Evolutionary conservation across 2,797 vertebrate species (phyloP).

Genomic region (Fratercula arctica): DNA sequence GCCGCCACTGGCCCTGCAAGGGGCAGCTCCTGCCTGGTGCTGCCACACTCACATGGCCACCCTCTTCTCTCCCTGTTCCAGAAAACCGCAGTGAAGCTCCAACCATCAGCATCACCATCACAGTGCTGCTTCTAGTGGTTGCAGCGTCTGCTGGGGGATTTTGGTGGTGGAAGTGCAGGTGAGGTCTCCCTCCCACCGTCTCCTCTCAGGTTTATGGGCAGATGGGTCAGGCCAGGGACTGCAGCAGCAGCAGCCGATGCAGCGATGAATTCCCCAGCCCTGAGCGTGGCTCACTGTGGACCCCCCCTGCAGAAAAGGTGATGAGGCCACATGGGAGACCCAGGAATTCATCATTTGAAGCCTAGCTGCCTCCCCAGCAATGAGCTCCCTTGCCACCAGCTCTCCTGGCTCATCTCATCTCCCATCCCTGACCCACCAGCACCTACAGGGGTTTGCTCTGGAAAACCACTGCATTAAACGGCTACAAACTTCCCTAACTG

Average conservation of each 20-base stretch:
- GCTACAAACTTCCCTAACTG: not conserved
- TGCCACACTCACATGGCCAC: not conserved
- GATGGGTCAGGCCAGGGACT: accelerated
- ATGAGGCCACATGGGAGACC: not conserved
- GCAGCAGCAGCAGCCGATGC: not conserved
- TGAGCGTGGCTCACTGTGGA: accelerated
- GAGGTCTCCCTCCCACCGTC: not conserved
- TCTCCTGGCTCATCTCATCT: not conserved
- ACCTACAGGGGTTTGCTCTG: accelerated
- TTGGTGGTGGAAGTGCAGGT: conserved; percentile 24
- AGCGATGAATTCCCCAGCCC: not conserved
- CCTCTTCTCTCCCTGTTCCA: not conserved
- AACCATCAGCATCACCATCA: accelerated
- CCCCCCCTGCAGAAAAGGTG: not conserved
- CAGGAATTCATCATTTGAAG: not conserved
- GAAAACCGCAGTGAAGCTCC: not conserved
- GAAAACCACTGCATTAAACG: not conserved
- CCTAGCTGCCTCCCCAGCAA: not conserved
- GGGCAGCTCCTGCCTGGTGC: not conserved
- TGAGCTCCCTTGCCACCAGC: accelerated
- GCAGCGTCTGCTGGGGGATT: not conserved
- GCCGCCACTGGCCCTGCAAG: not conserved
- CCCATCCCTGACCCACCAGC: not conserved
- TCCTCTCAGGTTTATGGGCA: not conserved
- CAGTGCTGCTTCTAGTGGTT: not conserved